Conservation (phyloP, 2,113 vertebrate genomes). For the Dipodomys merriami region DNA sequence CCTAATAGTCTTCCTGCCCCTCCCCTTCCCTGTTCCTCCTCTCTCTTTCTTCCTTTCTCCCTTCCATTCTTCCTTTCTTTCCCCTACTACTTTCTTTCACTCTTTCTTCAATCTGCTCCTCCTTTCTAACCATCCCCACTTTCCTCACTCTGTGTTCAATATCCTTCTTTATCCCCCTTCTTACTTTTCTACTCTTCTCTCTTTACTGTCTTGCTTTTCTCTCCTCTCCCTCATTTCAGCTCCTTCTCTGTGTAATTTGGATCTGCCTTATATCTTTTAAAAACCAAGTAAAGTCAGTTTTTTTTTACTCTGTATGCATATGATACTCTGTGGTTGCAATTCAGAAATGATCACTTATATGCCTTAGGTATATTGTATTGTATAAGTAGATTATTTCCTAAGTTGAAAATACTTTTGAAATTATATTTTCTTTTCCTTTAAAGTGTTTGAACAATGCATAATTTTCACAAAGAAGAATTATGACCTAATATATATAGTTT, state of each 20-base stretch:
- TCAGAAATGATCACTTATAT: slow-evolving; percentile 51
- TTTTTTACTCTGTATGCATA: not conserved
- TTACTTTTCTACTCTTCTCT: not conserved
- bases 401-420: slow-evolving; percentile 46
- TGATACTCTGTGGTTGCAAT: not conserved
- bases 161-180: not conserved
- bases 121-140: not conserved
- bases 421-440: slow-evolving; percentile 28
- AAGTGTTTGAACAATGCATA: slow-evolving; percentile 40
- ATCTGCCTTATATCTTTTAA: not conserved
- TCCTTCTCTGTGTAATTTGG: slow-evolving; percentile 21
- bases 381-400: slow-evolving; percentile 17
- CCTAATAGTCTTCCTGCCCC: not conserved
- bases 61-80: not conserved
- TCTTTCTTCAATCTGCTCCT: not conserved
- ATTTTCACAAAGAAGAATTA: slow-evolving; percentile 53
- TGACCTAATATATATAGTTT: slow-evolving; percentile 11
- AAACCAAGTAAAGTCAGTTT: slow-evolving; percentile 3
- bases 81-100: not conserved
- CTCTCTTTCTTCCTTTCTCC: not conserved
- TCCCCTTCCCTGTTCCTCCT: not conserved
- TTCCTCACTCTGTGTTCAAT: not conserved
- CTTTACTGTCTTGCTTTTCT: not conserved
- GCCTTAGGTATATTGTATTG: not conserved
- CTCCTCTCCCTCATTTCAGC: not conserved